Conservation (phyloP, 1,140 invertebrate genomes). For the Drosophila murphyi region DNA sequence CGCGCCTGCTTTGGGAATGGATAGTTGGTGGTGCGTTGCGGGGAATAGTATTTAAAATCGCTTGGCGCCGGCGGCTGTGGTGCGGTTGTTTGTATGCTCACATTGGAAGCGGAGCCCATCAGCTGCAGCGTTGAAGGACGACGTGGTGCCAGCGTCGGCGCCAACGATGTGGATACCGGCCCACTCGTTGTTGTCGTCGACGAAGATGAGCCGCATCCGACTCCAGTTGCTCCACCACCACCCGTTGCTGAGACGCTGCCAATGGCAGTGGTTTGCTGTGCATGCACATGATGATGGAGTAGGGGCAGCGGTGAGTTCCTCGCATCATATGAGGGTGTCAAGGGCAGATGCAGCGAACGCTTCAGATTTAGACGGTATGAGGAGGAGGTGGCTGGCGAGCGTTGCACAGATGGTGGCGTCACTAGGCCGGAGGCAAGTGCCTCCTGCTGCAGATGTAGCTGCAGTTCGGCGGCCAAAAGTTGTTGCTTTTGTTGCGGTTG, state of each 20-base stretch:
- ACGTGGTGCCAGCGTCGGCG: constrained; percentile 63
- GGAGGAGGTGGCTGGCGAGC: constrained; percentile 76
- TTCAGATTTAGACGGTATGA: constrained; percentile 78
- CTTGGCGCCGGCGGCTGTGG: constrained; percentile 74
- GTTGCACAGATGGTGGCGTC: constrained; percentile 65
- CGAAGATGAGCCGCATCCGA: constrained; percentile 51
- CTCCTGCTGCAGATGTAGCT: constrained; percentile 56
- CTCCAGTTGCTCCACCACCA: constrained; percentile 15
- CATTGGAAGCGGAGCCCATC: constrained; percentile 64
- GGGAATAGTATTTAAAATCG: constrained; percentile 83
- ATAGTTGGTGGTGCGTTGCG: constrained; percentile 79
- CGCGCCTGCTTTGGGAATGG: constrained; percentile 78
- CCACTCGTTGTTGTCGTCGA: constrained; percentile 57
- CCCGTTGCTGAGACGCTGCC: constrained; percentile 60
- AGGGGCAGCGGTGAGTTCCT: constrained; percentile 80
- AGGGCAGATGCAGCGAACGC: constrained; percentile 77
- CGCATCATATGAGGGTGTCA: constrained; percentile 79
- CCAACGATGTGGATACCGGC: constrained; percentile 64
- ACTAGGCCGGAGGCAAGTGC: constrained; percentile 48
- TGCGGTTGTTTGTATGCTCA: constrained; percentile 71
- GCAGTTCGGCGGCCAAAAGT: constrained; percentile 42
- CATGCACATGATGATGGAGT: constrained; percentile 74
- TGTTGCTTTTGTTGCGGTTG: constrained; percentile 49
- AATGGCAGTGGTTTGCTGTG: constrained; percentile 69
- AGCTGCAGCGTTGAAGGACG: constrained; percentile 76